These are phyloP conservation scores for Galbula dea DNA, from an alignment of 2,113 vertebrate species.

Conservation along the genomic window DNA sequence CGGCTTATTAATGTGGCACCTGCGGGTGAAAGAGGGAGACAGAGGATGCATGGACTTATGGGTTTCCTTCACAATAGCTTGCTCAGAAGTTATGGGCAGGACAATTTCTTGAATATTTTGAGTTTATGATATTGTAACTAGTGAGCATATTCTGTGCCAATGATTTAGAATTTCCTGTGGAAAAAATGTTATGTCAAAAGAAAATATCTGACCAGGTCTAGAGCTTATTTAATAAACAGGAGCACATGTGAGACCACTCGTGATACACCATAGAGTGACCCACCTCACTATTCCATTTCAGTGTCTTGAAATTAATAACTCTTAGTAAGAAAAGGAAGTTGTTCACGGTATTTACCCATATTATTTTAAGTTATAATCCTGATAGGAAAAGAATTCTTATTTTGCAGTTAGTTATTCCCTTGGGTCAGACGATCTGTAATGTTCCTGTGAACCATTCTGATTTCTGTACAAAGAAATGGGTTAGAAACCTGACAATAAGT, in stretches of 20 bases:
- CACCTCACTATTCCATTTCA: background rate
- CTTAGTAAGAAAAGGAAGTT: background rate
- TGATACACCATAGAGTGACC: background rate
- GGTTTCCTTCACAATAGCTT: background rate
- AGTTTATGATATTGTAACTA: background rate
- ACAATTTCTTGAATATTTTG: background rate
- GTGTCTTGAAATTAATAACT: background rate
- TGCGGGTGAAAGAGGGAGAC: background rate
- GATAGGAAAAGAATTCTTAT: background rate
- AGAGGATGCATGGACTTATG: background rate
- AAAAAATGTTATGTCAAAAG: background rate
- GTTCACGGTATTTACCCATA: background rate
- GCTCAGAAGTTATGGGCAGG: background rate
- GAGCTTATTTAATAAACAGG: background rate
- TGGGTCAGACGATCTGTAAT: background rate
- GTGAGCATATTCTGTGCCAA: background rate
- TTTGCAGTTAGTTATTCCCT: background rate
- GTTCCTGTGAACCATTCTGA: background rate
- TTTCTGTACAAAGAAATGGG: background rate
- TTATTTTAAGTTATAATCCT: conserved; percentile 24
- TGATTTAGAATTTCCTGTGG: background rate
- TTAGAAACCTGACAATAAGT: background rate
- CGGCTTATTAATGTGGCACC: background rate
- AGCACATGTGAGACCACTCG: background rate
- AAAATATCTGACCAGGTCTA: background rate